Evolutionary conservation across 2,113 vertebrate species (phyloP).

Genomic region (Hippoglossus stenolepis): DNA sequence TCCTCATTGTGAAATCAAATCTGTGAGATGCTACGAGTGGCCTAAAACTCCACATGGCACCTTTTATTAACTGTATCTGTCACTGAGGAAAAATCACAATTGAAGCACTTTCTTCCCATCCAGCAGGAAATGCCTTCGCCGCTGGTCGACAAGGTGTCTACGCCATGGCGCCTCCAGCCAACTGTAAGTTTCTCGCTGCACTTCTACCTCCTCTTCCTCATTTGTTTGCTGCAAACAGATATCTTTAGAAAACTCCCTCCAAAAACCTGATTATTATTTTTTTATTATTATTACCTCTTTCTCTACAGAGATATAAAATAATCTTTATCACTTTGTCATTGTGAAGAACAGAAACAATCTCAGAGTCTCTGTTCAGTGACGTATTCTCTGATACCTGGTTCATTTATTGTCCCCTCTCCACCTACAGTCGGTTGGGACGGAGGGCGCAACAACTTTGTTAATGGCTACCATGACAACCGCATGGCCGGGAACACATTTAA

Average conservation of each 20-base stretch:
- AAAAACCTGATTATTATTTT: no score
- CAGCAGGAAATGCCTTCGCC: slow-evolving; percentile 77
- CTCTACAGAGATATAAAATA: no score
- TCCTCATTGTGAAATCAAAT: not conserved
- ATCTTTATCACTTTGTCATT: not conserved
- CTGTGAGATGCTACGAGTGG: not conserved
- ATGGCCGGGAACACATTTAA: slow-evolving; percentile 78
- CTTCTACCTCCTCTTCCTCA: not conserved
- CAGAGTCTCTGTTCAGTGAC: not conserved
- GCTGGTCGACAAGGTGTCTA: slow-evolving; percentile 75
- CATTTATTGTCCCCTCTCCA: not conserved
- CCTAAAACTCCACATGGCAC: slow-evolving; percentile 31
- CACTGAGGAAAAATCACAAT: not conserved
- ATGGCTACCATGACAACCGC: slow-evolving; percentile 84
- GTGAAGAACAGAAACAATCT: not conserved
- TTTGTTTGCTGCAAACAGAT: no score
- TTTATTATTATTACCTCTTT: no score
- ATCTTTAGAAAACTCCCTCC: no score
- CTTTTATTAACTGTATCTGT: slow-evolving; percentile 18
- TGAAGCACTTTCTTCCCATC: slow-evolving; percentile 35
- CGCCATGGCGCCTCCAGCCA: slow-evolving; percentile 73
- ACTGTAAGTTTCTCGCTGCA: slow-evolving; percentile 71
- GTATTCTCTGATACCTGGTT: not conserved
- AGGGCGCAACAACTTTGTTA: slow-evolving; percentile 83
- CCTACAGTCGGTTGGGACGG: slow-evolving; percentile 81